Evolutionary conservation across 2,113 vertebrate species (phyloP).

Genomic region (Microcebus ravelobensis): DNA sequence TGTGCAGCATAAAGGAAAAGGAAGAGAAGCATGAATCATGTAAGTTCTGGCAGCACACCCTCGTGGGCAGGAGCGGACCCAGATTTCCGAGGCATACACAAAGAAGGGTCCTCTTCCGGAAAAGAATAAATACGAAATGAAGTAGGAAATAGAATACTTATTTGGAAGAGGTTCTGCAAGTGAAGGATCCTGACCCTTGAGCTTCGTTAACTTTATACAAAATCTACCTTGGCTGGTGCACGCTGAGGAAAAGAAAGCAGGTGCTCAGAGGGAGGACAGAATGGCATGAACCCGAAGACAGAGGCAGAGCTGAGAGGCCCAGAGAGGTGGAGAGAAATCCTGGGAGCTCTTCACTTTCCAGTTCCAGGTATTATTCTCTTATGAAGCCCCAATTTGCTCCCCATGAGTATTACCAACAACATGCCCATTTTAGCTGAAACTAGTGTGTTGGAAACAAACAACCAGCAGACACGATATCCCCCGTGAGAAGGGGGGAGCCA

Average conservation of each 20-base stretch:
- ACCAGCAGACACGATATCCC: not conserved
- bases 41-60: accelerated
- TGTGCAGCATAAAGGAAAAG: not conserved
- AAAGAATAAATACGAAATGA: not conserved
- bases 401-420: not conserved
- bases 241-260: not conserved
- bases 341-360: no score
- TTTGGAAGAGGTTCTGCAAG: not conserved
- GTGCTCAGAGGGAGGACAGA: not conserved
- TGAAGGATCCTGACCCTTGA: not conserved
- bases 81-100: not conserved
- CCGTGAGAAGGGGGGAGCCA: not conserved
- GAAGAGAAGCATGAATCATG: accelerated
- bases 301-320: not conserved
- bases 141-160: no score
- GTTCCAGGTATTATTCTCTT: not conserved
- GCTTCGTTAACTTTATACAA: not conserved
- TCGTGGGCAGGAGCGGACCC: not conserved
- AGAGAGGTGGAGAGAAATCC: not conserved
- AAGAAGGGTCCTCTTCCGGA: not conserved
- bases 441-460: not conserved
- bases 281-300: not conserved
- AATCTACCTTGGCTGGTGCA: not conserved
- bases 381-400: not conserved
- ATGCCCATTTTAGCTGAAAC: not conserved